phyloP scores from a whole-genome alignment of 2,888 invertebrate genomes.

The Ormyrus rosae region DNA sequence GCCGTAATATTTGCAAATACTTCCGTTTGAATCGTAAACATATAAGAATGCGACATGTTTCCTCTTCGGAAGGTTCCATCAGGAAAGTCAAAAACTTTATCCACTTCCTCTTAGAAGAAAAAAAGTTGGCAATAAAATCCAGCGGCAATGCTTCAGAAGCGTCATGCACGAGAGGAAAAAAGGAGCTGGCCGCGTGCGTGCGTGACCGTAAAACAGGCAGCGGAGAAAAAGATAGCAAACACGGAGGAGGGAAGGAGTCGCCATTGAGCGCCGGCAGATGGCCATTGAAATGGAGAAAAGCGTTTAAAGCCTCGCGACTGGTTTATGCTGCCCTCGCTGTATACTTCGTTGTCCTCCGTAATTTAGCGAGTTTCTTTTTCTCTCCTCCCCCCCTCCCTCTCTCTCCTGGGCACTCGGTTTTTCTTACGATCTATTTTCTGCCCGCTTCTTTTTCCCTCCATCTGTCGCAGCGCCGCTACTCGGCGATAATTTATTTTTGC shows the following conservation, averaged over 20 bases:
- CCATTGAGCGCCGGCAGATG: slow-evolving; percentile 51
- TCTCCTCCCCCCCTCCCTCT: slow-evolving; percentile 9
- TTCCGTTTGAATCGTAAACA: too few species aligned
- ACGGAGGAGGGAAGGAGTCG: slow-evolving; percentile 1
- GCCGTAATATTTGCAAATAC: too few species aligned
- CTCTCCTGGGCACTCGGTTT: slow-evolving; percentile 31
- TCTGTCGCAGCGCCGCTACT: slow-evolving; percentile 3
- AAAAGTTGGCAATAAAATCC: too few species aligned
- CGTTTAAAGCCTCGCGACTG: slow-evolving; percentile 54
- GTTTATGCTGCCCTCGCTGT: slow-evolving; percentile 52
- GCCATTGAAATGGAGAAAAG: slow-evolving; percentile 58
- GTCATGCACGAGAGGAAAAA: neutral
- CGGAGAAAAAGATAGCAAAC: slow-evolving; percentile 5
- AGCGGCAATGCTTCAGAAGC: neutral
- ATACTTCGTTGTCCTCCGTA: slow-evolving; percentile 51
- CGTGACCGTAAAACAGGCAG: neutral
- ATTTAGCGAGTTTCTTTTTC: slow-evolving; percentile 37
- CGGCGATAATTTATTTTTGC: slow-evolving; percentile 34
- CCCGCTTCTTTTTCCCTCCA: slow-evolving; percentile 26
- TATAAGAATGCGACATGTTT: too few species aligned
- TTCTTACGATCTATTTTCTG: slow-evolving; percentile 54
- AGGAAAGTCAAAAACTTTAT: too few species aligned
- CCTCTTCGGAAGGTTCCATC: too few species aligned
- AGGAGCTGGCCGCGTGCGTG: neutral
- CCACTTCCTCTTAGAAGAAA: too few species aligned